These are phyloP conservation scores for Lamproptera curius DNA, from an alignment of 2,888 invertebrate species.

Conservation along the genomic window DNA sequence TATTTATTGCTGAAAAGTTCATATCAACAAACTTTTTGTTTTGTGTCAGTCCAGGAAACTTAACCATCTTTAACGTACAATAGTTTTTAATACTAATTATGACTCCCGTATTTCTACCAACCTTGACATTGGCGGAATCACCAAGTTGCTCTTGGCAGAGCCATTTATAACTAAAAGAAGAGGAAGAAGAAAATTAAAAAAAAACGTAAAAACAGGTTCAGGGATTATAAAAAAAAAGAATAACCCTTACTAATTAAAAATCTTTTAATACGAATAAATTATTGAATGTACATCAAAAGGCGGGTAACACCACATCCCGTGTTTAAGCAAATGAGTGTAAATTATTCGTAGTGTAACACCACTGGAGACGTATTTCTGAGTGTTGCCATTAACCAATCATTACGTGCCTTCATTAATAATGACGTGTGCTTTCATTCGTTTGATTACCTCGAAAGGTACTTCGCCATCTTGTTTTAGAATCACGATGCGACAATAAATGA, in stretches of 20 bases:
- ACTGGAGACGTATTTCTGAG: slow-evolving; percentile 21
- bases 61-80: too few relatives aligned
- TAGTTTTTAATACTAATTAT: too few relatives aligned
- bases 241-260: not conserved
- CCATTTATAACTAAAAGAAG: too few relatives aligned
- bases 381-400: slow-evolving; percentile 28
- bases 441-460: slow-evolving; percentile 29
- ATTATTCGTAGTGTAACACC: slow-evolving; percentile 9
- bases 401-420: slow-evolving; percentile 32
- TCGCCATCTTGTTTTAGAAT: slow-evolving; percentile 21
- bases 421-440: slow-evolving; percentile 26
- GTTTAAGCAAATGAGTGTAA: not conserved
- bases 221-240: too few relatives aligned
- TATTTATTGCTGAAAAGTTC: not conserved
- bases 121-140: too few relatives aligned
- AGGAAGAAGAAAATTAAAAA: too few relatives aligned
- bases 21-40: not conserved
- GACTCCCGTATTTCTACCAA: too few relatives aligned
- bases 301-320: not conserved
- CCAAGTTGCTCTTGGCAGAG: too few relatives aligned
- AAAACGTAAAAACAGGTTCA: too few relatives aligned
- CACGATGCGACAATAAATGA: slow-evolving; percentile 22
- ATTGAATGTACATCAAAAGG: not conserved
- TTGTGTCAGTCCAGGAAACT: too few relatives aligned
- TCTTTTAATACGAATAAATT: not conserved